Percentiles rank a stretch among this genome's conserved stretches.
These are phyloP conservation scores for Sapayoa aenigma DNA, from an alignment of 2,113 vertebrate genomes.

Conservation along the genomic window DNA sequence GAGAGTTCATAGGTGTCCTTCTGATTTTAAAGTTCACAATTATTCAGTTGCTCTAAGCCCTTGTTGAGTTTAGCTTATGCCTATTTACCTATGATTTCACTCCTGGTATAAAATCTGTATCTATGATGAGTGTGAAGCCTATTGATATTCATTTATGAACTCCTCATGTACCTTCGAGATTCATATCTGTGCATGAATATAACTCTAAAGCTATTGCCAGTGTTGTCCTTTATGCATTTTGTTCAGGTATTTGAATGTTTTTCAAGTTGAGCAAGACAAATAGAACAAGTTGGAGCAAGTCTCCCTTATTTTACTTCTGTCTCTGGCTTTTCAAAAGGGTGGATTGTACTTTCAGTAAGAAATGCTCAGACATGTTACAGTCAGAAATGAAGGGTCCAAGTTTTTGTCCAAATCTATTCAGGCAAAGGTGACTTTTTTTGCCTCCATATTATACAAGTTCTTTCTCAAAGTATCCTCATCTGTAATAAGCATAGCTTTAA, in stretches of 20 bases:
- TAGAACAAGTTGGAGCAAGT: conserved; percentile 27
- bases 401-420: background rate
- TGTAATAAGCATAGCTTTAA: background rate
- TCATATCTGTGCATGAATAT: background rate
- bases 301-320: background rate
- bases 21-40: background rate
- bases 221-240: background rate
- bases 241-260: conserved; percentile 5
- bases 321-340: background rate
- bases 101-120: background rate
- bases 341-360: background rate
- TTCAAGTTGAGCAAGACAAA: conserved; percentile 21
- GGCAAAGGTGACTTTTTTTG: background rate
- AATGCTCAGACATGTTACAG: background rate
- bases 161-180: background rate
- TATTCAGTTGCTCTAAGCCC: background rate
- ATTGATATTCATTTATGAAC: conserved; percentile 12
- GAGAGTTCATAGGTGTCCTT: background rate
- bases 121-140: background rate
- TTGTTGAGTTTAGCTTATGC: background rate
- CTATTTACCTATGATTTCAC: background rate
- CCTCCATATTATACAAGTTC: background rate
- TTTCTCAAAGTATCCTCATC: background rate
- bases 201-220: background rate
- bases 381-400: background rate